Evolutionary conservation across 37 sponge, comb jelly and placozoan genomes (phyloP), one percentile per base, ranked within the genome.

Genomic region (Petrosia ficiformis): DNA sequence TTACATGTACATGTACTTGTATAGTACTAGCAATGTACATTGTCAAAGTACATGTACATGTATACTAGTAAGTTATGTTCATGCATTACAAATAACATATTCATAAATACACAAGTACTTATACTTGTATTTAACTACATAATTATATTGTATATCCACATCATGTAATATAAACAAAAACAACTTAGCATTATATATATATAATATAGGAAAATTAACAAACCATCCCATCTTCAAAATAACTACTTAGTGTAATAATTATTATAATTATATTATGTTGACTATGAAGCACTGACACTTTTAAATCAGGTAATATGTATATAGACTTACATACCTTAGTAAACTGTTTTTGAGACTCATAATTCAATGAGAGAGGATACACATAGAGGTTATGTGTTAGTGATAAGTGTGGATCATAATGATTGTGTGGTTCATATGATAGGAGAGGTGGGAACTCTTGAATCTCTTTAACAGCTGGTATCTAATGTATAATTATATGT

Each of bases 371-470:
- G 29, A 77, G 29, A n/a, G 96, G 96, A 63, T 95, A 95, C 61
- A 95, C 87, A 66, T 89, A 95, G 71, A 95, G 85, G 63, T 84
- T 78, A 70, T 95, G 87, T n/a, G 67, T 70, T 78, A 79, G 79
- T 29, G 87, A 67, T 42, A 82, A 72, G 82, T 86, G 70, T 2
- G 89, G 64, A 68, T 80, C 69, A 70, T 80, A 81, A 52, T 80
- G 40, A 36, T 75, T 36, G 79, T 80, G 89, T 1, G 88, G 85
- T 41, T 91, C 78, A 72, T 82, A 88, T 32, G 76, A 77, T 21
- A 89, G 79, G 70, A 87, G 72, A 1, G 89, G 86, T 16, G 76
- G 80, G 63, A 96, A 93, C 73, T 96, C 97, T 73, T 87, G 75
- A 0, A 86, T 75, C 71, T 95, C 96, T 60, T 84, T 80, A 4